Evolutionary conservation across 2,888 invertebrate genomes (phyloP).

Genomic region (Caenorhabditis imperialis): DNA sequence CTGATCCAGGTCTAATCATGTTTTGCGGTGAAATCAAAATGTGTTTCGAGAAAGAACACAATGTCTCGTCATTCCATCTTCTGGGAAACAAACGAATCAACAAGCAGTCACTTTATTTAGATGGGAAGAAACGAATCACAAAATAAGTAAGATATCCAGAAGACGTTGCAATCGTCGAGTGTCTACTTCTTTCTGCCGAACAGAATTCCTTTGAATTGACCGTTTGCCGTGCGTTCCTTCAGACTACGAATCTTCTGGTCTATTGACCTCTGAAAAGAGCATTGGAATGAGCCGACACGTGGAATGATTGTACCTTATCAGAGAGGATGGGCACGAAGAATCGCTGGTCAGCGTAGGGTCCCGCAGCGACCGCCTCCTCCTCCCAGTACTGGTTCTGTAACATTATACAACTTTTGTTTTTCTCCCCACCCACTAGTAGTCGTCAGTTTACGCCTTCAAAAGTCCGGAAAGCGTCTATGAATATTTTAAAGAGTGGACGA

Average conservation of each 20-base stretch:
- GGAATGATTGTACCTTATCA: too few relatives aligned
- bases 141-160: conserved; percentile 1
- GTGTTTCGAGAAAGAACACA: too few relatives aligned
- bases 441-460: not conserved
- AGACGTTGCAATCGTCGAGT: not conserved
- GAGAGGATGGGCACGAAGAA: conserved; percentile 49
- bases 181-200: conserved; percentile 51
- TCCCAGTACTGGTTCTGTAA: conserved; percentile 44
- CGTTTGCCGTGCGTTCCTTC: conserved; percentile 48
- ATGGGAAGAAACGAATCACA: conserved; percentile 26
- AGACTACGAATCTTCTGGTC: conserved; percentile 52
- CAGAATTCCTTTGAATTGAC: conserved; percentile 57
- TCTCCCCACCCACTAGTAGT: not conserved
- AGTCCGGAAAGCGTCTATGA: not conserved
- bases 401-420: not conserved
- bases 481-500: conserved; percentile 2
- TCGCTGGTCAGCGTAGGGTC: conserved; percentile 33
- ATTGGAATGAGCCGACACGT: too few relatives aligned
- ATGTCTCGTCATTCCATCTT: not conserved
- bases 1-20: too few relatives aligned
- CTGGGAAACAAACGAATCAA: conserved; percentile 11
- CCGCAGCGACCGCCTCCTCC: conserved; percentile 17
- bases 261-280: conserved; percentile 45
- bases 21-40: too few relatives aligned
- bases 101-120: conserved; percentile 42